phyloP scores from a whole-genome alignment of 2,888 invertebrate genomes.

The Ophraella communa region DNA sequence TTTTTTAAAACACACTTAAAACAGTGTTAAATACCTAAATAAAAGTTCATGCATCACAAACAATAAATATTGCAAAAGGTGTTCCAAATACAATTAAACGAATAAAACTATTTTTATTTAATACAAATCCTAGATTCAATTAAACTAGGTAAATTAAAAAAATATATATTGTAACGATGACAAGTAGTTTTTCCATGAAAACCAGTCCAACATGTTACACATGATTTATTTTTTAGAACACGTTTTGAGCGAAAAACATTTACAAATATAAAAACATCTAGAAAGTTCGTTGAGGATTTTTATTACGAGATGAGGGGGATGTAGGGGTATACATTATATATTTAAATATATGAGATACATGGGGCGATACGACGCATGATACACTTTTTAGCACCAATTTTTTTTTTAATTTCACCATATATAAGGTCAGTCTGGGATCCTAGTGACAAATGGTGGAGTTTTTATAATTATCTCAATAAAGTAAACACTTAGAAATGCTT shows the following conservation, averaged over 20 bases:
- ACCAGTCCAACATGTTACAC: slow-evolving; percentile 24
- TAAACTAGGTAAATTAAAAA: neutral
- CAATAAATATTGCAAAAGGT: too few species aligned
- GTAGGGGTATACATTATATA: too few species aligned
- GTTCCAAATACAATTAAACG: too few species aligned
- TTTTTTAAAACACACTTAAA: too few species aligned
- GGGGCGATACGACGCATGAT: slow-evolving; percentile 26
- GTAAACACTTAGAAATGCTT: too few species aligned
- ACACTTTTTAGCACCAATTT: slow-evolving; percentile 32
- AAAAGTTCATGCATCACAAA: too few species aligned
- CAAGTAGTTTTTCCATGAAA: slow-evolving; percentile 5
- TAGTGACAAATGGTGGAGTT: neutral
- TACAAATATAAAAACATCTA: slow-evolving; percentile 59
- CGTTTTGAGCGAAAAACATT: slow-evolving; percentile 59
- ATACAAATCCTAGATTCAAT: neutral
- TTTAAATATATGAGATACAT: slow-evolving; percentile 2
- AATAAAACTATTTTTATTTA: neutral
- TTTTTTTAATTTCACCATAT: slow-evolving; percentile 19
- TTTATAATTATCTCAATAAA: too few species aligned
- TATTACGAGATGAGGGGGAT: slow-evolving; percentile 9
- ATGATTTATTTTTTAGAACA: slow-evolving; percentile 50
- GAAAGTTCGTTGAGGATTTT: slow-evolving; percentile 44
- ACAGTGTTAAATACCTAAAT: too few species aligned
- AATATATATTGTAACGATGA: neutral
- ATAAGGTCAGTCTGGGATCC: slow-evolving; percentile 29